These are phyloP conservation scores for Polydrusus tereticollis DNA, from an alignment of 2,888 invertebrate genomes.

Conservation along the genomic window DNA sequence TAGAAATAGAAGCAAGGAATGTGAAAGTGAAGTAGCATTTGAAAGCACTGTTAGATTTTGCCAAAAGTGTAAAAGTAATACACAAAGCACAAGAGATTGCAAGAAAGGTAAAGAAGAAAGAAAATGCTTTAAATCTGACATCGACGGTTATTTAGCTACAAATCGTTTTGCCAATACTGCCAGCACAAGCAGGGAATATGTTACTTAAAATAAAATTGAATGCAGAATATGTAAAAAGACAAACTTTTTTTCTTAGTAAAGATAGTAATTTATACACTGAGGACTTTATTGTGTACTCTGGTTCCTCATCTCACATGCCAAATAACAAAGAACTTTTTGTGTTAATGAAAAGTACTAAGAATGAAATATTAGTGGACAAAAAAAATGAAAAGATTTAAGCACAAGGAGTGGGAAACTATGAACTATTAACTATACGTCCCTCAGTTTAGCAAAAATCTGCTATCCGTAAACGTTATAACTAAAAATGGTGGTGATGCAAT, in stretches of 20 bases:
- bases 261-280: no score
- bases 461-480: slow-evolving; percentile 57
- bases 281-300: slow-evolving; percentile 44
- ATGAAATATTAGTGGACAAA: no score
- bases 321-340: slow-evolving; percentile 31
- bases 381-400: slow-evolving; percentile 37
- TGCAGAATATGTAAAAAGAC: no score
- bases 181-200: background rate
- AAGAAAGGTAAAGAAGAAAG: no score
- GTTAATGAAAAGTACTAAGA: no score
- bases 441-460: slow-evolving; percentile 54
- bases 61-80: background rate
- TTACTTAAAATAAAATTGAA: no score
- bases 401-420: slow-evolving; percentile 33
- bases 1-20: slow-evolving; percentile 23
- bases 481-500: slow-evolving; percentile 53
- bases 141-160: slow-evolving; percentile 30
- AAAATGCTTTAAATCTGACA: no score
- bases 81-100: no score
- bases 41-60: slow-evolving; percentile 7
- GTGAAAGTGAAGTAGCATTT: slow-evolving; percentile 30
- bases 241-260: no score
- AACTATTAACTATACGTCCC: slow-evolving; percentile 49
- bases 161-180: slow-evolving; percentile 3
- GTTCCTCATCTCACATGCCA: slow-evolving; percentile 39